Percentiles rank a stretch among this genome's conserved stretches.
Conservation (phyloP, 2,113 vertebrate genomes). For the Pygoscelis antarcticus region DNA sequence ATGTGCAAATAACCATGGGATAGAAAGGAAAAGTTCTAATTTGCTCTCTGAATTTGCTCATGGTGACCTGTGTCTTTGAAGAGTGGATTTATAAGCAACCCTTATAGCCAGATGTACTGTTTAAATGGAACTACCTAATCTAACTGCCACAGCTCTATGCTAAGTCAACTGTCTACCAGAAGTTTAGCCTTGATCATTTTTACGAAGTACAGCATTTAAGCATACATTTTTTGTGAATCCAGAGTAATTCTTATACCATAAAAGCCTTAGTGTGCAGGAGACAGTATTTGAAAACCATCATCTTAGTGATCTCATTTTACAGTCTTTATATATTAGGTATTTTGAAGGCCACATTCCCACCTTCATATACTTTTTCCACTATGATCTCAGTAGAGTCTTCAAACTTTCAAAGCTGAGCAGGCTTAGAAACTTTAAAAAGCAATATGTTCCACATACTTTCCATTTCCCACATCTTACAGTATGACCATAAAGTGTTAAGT, state of each 20-base stretch:
- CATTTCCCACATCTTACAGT: background rate
- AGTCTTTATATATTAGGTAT: background rate
- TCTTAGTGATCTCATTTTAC: background rate
- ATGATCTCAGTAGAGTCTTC: background rate
- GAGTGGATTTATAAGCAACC: background rate
- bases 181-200: background rate
- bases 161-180: background rate
- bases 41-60: background rate
- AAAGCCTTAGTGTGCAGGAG: background rate
- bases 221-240: background rate
- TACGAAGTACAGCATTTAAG: background rate
- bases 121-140: background rate
- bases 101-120: background rate
- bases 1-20: background rate
- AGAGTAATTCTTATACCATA: background rate
- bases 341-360: background rate
- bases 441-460: constrained; percentile 27
- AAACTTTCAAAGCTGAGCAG: background rate
- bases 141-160: background rate
- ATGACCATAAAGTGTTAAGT: constrained; percentile 10
- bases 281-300: background rate
- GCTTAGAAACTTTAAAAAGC: constrained; percentile 9
- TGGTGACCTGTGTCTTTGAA: background rate
- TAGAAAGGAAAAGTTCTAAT: background rate
- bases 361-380: background rate